Evolutionary conservation across 2,888 invertebrate genomes (phyloP).

Genomic region (Stenichneumon culpator): DNA sequence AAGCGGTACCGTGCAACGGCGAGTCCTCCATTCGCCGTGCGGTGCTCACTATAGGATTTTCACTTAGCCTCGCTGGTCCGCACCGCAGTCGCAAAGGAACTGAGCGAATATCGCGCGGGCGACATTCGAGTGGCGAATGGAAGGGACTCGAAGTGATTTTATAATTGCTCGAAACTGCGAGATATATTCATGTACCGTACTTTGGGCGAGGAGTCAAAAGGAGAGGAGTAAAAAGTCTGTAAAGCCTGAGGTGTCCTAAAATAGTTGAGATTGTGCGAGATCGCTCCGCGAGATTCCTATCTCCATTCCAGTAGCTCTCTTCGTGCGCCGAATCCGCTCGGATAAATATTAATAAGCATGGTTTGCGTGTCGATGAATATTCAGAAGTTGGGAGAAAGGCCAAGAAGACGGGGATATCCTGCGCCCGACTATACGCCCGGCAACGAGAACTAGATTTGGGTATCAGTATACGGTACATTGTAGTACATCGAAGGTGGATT

Average conservation of each 20-base stretch:
- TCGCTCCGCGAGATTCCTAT: constrained; percentile 15
- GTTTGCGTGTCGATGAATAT: constrained; percentile 78
- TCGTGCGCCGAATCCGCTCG: constrained; percentile 67
- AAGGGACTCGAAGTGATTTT: constrained; percentile 40
- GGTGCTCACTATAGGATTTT: constrained; percentile 25
- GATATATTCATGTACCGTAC: constrained; percentile 42
- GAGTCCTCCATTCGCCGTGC: background rate
- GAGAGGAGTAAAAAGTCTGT: constrained; percentile 36
- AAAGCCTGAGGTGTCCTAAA: constrained; percentile 56
- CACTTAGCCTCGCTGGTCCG: constrained; percentile 19
- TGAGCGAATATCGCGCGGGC: constrained; percentile 3
- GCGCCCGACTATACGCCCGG: background rate
- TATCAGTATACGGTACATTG: background rate
- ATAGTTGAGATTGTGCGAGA: constrained; percentile 60
- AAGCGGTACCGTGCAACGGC: constrained; percentile 21
- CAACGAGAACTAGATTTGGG: background rate
- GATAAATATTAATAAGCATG: constrained; percentile 77
- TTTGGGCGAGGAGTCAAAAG: background rate
- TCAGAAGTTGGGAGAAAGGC: constrained; percentile 67
- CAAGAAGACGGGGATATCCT: constrained; percentile 53
- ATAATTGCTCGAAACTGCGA: constrained; percentile 26
- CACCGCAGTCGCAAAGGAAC: constrained; percentile 17
- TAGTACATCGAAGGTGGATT: constrained; percentile 10
- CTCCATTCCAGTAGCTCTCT: constrained; percentile 13
- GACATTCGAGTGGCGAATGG: constrained; percentile 32